These are phyloP conservation scores for Cybosia mesomella DNA, from an alignment of 2,888 invertebrate species.

Conservation along the genomic window DNA sequence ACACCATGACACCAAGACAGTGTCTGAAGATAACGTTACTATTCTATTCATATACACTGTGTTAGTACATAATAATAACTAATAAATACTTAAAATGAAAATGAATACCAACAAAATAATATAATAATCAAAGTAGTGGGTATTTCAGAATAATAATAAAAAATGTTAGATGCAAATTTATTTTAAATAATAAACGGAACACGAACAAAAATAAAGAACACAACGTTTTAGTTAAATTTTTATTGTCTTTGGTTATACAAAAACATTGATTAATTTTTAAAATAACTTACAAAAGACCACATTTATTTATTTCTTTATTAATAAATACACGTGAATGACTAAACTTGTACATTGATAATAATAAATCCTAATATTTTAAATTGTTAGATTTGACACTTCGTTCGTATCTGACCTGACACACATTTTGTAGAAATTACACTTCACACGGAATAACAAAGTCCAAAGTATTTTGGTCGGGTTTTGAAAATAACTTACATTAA, in stretches of 20 bases:
- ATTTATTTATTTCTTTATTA: conserved; percentile 72
- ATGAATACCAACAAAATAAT: neutral
- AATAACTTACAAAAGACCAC: conserved; percentile 86
- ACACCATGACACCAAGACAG: no score
- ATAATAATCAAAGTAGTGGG: neutral
- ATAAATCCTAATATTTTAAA: conserved; percentile 59
- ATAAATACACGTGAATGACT: conserved; percentile 81
- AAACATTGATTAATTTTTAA: conserved; percentile 86
- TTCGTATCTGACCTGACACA: conserved; percentile 36
- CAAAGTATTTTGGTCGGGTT: conserved; percentile 50
- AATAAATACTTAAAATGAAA: neutral
- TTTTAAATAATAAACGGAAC: conserved; percentile 31
- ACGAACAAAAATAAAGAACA: conserved; percentile 60
- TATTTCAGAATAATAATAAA: conserved; percentile 17
- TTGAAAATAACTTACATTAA: conserved; percentile 40
- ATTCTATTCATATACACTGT: no score
- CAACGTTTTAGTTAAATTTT: conserved; percentile 82
- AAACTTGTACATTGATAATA: conserved; percentile 84
- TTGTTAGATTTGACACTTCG: conserved; percentile 50
- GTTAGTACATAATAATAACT: no score
- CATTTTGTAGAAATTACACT: conserved; percentile 25
- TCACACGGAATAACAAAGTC: conserved; percentile 9
- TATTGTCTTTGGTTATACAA: conserved; percentile 88
- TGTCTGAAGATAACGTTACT: no score
- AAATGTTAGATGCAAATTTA: conserved; percentile 18